A percentile compares a stretch with the other conserved stretches of the same genome.
Conservation (phyloP, 2,888 invertebrate genomes). For the Ormia ochracea region DNA sequence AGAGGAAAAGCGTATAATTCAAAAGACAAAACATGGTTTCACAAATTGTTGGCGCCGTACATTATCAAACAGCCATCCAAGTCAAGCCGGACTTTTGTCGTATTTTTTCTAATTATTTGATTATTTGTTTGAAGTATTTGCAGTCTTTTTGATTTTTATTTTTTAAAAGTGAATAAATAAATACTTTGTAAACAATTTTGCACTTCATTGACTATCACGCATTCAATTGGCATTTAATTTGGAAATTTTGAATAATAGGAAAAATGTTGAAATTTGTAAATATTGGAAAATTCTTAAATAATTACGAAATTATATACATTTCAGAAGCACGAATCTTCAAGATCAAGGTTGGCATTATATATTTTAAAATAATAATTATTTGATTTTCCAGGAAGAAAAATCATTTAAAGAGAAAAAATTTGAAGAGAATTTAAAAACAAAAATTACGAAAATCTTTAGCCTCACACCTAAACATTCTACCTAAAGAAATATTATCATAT, state of each 20-base stretch:
- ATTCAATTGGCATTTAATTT: neutral
- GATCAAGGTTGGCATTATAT: no score
- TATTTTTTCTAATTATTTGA: conserved; percentile 2
- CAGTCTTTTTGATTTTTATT: neutral
- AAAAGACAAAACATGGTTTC: neutral
- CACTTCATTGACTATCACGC: neutral
- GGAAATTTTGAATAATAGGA: neutral
- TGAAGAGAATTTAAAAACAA: no score
- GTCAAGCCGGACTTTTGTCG: conserved; percentile 31
- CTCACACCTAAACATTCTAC: no score
- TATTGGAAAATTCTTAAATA: no score
- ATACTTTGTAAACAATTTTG: conserved; percentile 3
- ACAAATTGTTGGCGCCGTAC: conserved; percentile 40
- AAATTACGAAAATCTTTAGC: no score
- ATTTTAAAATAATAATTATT: no score
- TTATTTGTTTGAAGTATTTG: neutral
- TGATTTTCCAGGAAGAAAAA: no score
- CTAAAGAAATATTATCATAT: no score
- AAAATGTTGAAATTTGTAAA: neutral
- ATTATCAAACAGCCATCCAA: neutral
- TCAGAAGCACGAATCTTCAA: no score
- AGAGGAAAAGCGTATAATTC: neutral
- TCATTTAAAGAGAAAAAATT: no score
- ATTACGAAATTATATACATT: no score
- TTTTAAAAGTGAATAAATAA: neutral